A percentile compares a stretch with the other conserved stretches of the same genome.
Conservation (phyloP, 2,113 vertebrate genomes). For the Chionomys nivalis region DNA sequence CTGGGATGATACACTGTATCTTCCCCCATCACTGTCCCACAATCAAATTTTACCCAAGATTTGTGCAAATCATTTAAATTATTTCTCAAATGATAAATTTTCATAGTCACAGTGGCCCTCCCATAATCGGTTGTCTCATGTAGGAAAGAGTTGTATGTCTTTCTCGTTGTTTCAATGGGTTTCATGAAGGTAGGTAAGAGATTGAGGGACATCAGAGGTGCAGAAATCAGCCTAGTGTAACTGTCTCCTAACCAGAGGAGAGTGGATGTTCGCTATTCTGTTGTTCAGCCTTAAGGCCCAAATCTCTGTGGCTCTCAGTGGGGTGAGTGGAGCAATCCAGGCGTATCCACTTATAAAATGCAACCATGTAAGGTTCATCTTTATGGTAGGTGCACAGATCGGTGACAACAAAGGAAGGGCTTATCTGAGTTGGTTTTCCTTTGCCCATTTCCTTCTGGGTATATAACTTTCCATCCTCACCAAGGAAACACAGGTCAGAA, state of each 20-base stretch:
- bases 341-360: neutral
- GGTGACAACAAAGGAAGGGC: neutral
- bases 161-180: neutral
- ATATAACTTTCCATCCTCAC: neutral
- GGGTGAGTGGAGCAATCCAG: neutral
- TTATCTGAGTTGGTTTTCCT: neutral
- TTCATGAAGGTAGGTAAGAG: neutral
- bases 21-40: neutral
- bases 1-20: neutral
- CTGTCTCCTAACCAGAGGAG: neutral
- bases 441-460: neutral
- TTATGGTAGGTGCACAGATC: neutral
- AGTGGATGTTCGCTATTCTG: neutral
- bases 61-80: conserved; percentile 9
- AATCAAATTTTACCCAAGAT: neutral
- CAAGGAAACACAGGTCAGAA: neutral
- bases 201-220: neutral
- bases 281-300: neutral
- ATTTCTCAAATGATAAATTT: conserved; percentile 35
- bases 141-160: neutral
- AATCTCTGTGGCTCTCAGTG: neutral
- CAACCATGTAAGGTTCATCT: neutral
- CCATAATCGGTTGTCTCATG: neutral
- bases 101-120: neutral
- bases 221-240: neutral